A percentile compares a stretch with the other conserved stretches of the same genome.
These are phyloP conservation scores for Dolomedes plantarius DNA, from an alignment of 2,888 invertebrate genomes.

Conservation along the genomic window DNA sequence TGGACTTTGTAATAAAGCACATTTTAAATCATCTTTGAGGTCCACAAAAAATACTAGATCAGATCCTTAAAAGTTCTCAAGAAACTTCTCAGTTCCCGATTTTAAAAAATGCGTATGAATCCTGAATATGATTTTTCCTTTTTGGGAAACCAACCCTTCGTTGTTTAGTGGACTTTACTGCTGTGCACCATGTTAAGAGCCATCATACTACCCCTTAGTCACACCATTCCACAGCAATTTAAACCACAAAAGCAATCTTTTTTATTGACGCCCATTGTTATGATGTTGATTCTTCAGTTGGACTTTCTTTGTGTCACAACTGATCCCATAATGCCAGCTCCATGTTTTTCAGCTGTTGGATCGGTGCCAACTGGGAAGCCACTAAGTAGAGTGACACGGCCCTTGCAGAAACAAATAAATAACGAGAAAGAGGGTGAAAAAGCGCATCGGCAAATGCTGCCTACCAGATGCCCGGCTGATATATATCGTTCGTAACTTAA, in stretches of 20 bases:
- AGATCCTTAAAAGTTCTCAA: no score
- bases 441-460: constrained; percentile 39
- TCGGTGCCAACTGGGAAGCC: constrained; percentile 53
- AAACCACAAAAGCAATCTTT: neutral
- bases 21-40: no score
- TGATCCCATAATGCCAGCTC: constrained; percentile 22
- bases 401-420: constrained; percentile 27
- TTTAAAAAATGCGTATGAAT: no score
- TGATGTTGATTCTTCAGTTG: constrained; percentile 25
- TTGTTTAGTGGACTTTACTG: no score
- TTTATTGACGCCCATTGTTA: neutral
- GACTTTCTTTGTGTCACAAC: constrained; percentile 25
- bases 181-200: no score
- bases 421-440: neutral
- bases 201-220: neutral
- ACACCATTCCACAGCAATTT: constrained; percentile 11
- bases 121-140: no score
- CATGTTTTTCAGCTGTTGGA: constrained; percentile 32
- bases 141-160: no score
- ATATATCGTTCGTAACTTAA: constrained; percentile 32
- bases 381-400: constrained; percentile 13
- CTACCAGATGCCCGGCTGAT: constrained; percentile 49
- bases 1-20: no score
- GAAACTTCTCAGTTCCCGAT: no score
- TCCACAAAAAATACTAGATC: no score